A percentile compares a stretch with the other conserved stretches of the same genome.
phyloP scores from a whole-genome alignment of 2,888 invertebrate species.

The Scotopteryx bipunctaria region DNA sequence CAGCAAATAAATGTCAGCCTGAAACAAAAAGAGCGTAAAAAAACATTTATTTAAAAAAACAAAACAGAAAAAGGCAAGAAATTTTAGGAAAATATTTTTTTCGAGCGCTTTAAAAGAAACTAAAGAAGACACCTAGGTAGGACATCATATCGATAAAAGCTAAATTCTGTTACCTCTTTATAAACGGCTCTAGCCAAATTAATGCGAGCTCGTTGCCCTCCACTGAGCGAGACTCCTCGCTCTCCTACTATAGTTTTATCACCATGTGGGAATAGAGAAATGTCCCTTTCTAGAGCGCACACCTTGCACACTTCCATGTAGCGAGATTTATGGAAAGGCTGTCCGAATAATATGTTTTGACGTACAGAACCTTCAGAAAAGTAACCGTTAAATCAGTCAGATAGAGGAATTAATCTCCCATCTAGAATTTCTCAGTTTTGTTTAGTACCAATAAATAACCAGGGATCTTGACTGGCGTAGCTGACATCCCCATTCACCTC shows the following conservation, averaged over 20 bases:
- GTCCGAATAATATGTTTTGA: conserved; percentile 96
- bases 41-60: no score
- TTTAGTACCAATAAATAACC: conserved; percentile 86
- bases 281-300: conserved; percentile 89
- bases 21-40: conserved; percentile 34
- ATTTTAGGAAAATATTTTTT: no score
- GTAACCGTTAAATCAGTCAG: background rate
- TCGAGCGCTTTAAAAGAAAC: no score
- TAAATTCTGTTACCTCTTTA: conserved; percentile 66
- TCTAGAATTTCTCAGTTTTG: background rate
- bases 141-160: no score
- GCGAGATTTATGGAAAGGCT: conserved; percentile 82
- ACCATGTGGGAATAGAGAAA: conserved; percentile 89
- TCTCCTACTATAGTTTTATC: conserved; percentile 94
- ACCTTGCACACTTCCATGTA: conserved; percentile 87
- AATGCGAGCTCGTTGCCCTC: conserved; percentile 90
- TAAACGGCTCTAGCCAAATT: conserved; percentile 86
- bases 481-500: conserved; percentile 85
- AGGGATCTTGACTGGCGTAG: conserved; percentile 93
- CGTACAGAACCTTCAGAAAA: conserved; percentile 86
- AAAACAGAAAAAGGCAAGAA: no score
- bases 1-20: conserved; percentile 88
- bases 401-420: no score
- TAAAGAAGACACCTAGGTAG: no score
- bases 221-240: conserved; percentile 91